Percentiles rank a stretch among this genome's conserved stretches.
Evolutionary conservation across 2,888 invertebrate genomes (phyloP).

Genomic region (Lordiphosa fenestrarum): DNA sequence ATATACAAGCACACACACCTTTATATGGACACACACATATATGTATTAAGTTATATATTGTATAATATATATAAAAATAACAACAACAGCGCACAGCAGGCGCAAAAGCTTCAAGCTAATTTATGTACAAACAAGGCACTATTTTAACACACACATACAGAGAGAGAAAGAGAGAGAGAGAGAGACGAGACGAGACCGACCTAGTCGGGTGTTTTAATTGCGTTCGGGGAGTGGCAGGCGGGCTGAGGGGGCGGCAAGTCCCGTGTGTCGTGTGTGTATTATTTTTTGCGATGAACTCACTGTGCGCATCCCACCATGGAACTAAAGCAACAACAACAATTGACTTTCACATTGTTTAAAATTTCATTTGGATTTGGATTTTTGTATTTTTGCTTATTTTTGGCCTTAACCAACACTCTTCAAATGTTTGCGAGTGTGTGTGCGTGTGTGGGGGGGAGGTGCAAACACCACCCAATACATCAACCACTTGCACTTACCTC

Average conservation of each 20-base stretch:
- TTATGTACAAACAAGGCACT: constrained; percentile 70
- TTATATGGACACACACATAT: constrained; percentile 8
- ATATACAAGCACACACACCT: constrained; percentile 21
- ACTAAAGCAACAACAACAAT: constrained; percentile 32
- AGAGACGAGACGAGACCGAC: constrained; percentile 1
- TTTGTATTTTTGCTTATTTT: constrained; percentile 16
- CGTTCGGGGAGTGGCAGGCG: constrained; percentile 35
- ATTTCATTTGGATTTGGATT: constrained; percentile 29
- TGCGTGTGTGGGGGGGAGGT: constrained; percentile 11
- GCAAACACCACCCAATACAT: constrained; percentile 33
- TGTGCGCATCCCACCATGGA: constrained; percentile 61
- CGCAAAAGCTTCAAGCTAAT: constrained; percentile 55
- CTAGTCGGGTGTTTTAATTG: constrained; percentile 55
- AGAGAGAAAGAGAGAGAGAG: background rate
- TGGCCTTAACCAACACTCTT: constrained; percentile 40
- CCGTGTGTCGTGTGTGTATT: constrained; percentile 48
- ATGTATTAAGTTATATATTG: constrained; percentile 18
- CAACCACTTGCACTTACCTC: constrained; percentile 63
- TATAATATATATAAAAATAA: constrained; percentile 52
- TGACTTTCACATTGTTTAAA: constrained; percentile 39
- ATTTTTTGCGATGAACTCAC: constrained; percentile 78
- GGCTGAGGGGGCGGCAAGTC: constrained; percentile 22
- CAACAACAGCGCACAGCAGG: constrained; percentile 32
- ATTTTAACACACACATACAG: constrained; percentile 45
- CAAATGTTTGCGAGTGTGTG: background rate